Evolutionary conservation across 2,888 invertebrate genomes (phyloP).

Genomic region (Eulithis prunata): DNA sequence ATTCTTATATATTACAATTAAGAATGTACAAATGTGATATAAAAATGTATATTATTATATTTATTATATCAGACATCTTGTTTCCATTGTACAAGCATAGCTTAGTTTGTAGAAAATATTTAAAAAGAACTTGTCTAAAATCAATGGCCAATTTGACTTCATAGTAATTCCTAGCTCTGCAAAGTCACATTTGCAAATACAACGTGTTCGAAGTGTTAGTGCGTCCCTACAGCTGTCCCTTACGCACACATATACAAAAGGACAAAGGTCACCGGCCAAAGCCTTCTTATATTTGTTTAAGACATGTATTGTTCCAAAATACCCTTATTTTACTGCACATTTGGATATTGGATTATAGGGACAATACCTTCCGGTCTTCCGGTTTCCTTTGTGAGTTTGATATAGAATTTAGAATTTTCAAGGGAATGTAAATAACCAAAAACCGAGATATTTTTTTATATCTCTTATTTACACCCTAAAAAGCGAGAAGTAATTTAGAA

Average conservation of each 20-base stretch:
- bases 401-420: conserved; percentile 12
- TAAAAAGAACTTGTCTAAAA: no score
- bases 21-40: no score
- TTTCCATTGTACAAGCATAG: no score
- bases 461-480: no score
- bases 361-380: conserved; percentile 35
- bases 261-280: conserved; percentile 82
- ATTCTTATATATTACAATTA: no score
- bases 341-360: conserved; percentile 54
- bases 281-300: conserved; percentile 84
- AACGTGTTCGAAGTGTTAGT: conserved; percentile 64
- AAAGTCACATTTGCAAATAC: conserved; percentile 81
- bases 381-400: conserved; percentile 22
- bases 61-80: no score
- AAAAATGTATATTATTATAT: no score
- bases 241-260: conserved; percentile 72
- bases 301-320: conserved; percentile 72
- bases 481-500: no score
- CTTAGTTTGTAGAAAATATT: no score
- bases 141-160: neutral
- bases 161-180: conserved; percentile 47
- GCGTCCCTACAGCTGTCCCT: conserved; percentile 70
- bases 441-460: neutral
- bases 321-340: conserved; percentile 65
- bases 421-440: neutral